Percentiles rank a stretch among this genome's conserved stretches.
phyloP scores from a whole-genome alignment of 1,140 invertebrate species.

The Drosophila mauritiana region DNA sequence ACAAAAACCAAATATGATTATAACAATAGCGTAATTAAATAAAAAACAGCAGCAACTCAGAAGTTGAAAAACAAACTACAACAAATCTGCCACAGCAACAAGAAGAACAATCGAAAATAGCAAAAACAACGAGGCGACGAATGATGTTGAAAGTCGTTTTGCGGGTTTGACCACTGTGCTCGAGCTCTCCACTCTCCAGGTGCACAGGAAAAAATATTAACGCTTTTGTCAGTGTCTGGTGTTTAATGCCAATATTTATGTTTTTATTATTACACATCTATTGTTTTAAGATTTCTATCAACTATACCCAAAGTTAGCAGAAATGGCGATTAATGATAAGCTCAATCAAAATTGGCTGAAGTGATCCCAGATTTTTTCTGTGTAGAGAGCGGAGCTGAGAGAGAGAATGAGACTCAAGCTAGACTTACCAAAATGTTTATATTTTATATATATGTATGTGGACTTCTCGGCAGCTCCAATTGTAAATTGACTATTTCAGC shows the following conservation, averaged over 20 bases:
- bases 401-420: constrained; percentile 7
- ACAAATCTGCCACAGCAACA: constrained; percentile 9
- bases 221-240: not conserved
- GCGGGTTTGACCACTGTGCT: constrained; percentile 55
- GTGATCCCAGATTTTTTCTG: not conserved
- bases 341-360: too few relatives aligned
- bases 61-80: constrained; percentile 30
- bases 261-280: too few relatives aligned
- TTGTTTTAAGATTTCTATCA: too few relatives aligned
- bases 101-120: constrained; percentile 35
- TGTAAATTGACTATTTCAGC: constrained; percentile 56
- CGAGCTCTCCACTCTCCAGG: constrained; percentile 20
- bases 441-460: constrained; percentile 19
- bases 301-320: too few relatives aligned
- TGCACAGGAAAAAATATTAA: constrained; percentile 4
- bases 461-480: constrained; percentile 46
- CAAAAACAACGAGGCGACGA: constrained; percentile 29
- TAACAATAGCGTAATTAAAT: constrained; percentile 72
- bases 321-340: too few relatives aligned
- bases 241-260: too few relatives aligned
- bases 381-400: constrained; percentile 15
- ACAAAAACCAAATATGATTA: constrained; percentile 54
- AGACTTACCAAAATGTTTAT: constrained; percentile 56
- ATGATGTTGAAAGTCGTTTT: constrained; percentile 84
- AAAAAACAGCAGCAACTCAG: constrained; percentile 45